phyloP scores from a whole-genome alignment of 2,113 vertebrate genomes.

The Urocynchramus pylzowi region DNA sequence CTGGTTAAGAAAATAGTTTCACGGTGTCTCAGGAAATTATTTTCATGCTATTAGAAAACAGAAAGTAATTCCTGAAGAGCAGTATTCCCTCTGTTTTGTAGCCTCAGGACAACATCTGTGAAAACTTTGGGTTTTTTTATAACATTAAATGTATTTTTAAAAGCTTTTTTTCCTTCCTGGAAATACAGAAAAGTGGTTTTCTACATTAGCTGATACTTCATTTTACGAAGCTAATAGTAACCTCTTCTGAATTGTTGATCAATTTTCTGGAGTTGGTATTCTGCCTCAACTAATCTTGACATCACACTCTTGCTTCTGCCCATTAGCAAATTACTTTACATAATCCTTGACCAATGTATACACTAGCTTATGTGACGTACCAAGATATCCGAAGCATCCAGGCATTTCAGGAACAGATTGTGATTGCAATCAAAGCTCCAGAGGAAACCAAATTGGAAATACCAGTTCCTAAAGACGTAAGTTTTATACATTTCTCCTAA shows the following conservation, averaged over 20 bases:
- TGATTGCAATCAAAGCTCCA: slow-evolving; percentile 88
- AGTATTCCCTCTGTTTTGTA: not conserved
- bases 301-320: not conserved
- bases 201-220: not conserved
- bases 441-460: slow-evolving; percentile 90
- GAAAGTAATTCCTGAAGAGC: not conserved
- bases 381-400: slow-evolving; percentile 81
- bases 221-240: not conserved
- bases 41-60: not conserved
- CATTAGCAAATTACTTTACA: not conserved
- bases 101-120: not conserved
- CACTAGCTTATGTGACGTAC: slow-evolving; percentile 87
- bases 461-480: slow-evolving; percentile 83
- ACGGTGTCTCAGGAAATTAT: not conserved
- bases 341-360: slow-evolving; percentile 74
- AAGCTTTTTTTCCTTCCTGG: not conserved
- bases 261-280: not conserved
- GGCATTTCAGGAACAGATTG: slow-evolving; percentile 85
- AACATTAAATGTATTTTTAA: not conserved
- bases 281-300: not conserved
- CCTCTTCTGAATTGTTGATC: not conserved
- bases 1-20: not conserved
- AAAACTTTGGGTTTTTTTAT: not conserved
- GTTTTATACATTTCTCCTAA: not conserved
- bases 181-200: not conserved